Base-by-base conservation (phyloP, 2,113 vertebrate genomes). In the Dasyornis broadbenti region DNA sequence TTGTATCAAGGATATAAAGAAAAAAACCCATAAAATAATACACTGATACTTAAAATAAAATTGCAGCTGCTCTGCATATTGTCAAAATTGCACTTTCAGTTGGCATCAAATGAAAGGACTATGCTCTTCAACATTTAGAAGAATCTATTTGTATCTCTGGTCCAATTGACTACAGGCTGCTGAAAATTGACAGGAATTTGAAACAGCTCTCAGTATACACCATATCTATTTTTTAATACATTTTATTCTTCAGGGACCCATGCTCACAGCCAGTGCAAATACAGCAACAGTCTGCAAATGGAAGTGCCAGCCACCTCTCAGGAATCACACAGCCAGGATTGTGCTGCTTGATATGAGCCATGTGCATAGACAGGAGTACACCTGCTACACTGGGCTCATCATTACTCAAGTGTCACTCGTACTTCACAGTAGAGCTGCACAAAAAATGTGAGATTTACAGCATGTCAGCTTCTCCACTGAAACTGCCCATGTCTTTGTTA, bases 1-100 rank as follows among this genome's bases (percentile, higher is more conserved):
- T 52, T 94, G 71, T 94, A 96, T 86, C 89, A 86, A 80, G 60
- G 39, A 83, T 54, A 89, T 90, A 93, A 96, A 95, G 87, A 82
- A 90, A 92, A 76, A 90, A 56, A 9, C 0, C 0, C 15, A 72
- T 50, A 7, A 77, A 94, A 91, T 91, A 95, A 90, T 77, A 85
- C 90, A 95, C 16, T 90, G 90, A 93, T 95, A 95, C 94, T 96
- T 94, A 96, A 96, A 97, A 97, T 95, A 96, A 96, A 96, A 96
- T 88, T 95, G 96, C 93, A 96, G 95, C 96, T 96, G 96, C 54
- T 96, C 93, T 77, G 83, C 79, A 95, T 92, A 95, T 94, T 96
- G 94, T 96, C 59, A 86, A 90, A 94, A 92, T 57, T 71, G 88
- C 93, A 91, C 93, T 97, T 95, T 95, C 88, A 83, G 47, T 73